Evolutionary conservation across 2,797 vertebrate species (phyloP).

Genomic region (Phoebastria nigripes): DNA sequence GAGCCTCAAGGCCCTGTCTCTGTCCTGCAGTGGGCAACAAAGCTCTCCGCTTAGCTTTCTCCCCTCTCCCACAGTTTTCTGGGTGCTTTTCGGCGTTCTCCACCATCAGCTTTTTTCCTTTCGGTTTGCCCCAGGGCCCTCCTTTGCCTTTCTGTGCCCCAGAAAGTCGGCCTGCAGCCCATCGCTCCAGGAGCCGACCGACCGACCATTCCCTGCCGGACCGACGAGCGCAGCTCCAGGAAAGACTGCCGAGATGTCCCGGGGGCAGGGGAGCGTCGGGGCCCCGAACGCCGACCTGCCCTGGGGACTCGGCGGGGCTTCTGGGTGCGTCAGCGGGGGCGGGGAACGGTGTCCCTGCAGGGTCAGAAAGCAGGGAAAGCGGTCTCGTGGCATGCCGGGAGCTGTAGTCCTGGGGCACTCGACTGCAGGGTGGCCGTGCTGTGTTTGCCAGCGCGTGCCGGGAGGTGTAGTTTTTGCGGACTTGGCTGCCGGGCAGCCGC

Average conservation of each 20-base stretch:
- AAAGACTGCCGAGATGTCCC: no score
- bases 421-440: no score
- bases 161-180: not conserved
- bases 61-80: not conserved
- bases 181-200: no score
- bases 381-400: not conserved
- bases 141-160: not conserved
- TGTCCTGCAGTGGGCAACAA: no score
- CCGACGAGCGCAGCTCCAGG: not conserved
- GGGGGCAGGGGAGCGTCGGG: no score
- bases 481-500: not conserved
- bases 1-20: not conserved
- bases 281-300: no score
- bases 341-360: no score
- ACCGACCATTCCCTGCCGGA: not conserved
- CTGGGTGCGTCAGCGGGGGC: not conserved
- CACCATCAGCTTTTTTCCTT: not conserved
- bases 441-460: no score
- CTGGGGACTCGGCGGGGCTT: no score
- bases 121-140: not conserved
- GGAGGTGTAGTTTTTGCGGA: not conserved
- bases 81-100: no score
- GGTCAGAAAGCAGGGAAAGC: no score
- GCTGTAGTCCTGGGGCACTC: no score
- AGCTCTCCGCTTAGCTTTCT: not conserved